phyloP scores from a whole-genome alignment of 1,140 invertebrate genomes.

The Zaprionus kolodkinae region DNA sequence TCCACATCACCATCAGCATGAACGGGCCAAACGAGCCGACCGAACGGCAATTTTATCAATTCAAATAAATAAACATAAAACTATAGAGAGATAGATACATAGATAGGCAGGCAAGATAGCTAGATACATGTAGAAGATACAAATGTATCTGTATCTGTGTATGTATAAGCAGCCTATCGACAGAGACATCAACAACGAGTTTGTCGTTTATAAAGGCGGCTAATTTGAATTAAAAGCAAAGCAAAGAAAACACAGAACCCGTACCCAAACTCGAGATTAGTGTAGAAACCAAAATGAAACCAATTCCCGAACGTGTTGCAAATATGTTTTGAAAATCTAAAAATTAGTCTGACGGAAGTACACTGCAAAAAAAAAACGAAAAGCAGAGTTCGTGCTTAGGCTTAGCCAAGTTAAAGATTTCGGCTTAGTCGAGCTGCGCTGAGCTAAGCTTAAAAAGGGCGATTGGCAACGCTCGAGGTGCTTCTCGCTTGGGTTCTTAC shows the following conservation, averaged over 20 bases:
- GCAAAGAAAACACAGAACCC: slow-evolving; percentile 1
- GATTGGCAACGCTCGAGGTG: slow-evolving; percentile 13
- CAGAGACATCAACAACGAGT: slow-evolving; percentile 44
- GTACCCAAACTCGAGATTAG: not conserved
- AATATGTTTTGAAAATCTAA: slow-evolving; percentile 46
- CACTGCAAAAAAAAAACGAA: not conserved
- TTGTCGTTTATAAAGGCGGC: slow-evolving; percentile 44
- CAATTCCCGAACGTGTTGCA: slow-evolving; percentile 36
- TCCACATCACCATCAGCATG: not conserved
- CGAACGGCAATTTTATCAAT: slow-evolving; percentile 22
- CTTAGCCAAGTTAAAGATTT: slow-evolving; percentile 13
- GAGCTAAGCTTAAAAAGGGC: slow-evolving; percentile 27
- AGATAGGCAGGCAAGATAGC: not conserved
- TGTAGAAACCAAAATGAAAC: not conserved
- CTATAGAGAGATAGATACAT: slow-evolving; percentile 3
- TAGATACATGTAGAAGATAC: not conserved
- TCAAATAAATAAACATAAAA: slow-evolving; percentile 22
- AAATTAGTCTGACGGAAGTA: slow-evolving; percentile 40
- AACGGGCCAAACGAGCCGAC: slow-evolving; percentile 12
- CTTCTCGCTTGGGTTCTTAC: not conserved
- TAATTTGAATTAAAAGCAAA: slow-evolving; percentile 42
- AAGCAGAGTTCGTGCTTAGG: slow-evolving; percentile 31
- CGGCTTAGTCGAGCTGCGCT: slow-evolving; percentile 7
- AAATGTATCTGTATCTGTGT: not conserved
- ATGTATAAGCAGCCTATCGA: slow-evolving; percentile 16